Conservation (phyloP, 1,140 invertebrate species). For the Heliothis subflexa region DNA sequence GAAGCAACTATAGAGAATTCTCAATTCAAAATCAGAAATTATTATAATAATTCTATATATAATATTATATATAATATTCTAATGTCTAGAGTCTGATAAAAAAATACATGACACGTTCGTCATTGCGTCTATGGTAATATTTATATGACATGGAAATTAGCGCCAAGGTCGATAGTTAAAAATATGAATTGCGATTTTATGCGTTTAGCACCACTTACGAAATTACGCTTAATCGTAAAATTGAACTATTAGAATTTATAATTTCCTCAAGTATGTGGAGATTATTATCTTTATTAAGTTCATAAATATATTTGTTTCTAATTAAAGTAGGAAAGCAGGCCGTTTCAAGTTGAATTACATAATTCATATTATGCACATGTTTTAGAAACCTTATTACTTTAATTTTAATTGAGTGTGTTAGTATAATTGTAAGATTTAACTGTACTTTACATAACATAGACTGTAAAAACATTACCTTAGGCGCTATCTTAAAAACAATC, state of each 20-base stretch:
- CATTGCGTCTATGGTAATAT: neutral
- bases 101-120: neutral
- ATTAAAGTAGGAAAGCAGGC: neutral
- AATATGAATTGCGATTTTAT: slow-evolving; percentile 29
- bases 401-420: no score
- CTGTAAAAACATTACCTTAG: neutral
- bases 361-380: no score
- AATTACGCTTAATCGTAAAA: slow-evolving; percentile 23
- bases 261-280: slow-evolving; percentile 7
- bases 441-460: neutral
- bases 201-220: slow-evolving; percentile 17
- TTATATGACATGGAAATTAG: neutral
- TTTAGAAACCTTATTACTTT: no score
- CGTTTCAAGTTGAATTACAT: neutral
- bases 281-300: neutral
- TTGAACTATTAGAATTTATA: slow-evolving; percentile 23
- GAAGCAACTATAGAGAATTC: no score
- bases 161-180: slow-evolving; percentile 12
- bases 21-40: no score
- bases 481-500: neutral
- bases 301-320: neutral
- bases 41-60: no score
- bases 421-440: no score
- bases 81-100: neutral
- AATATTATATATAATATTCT: no score